Conservation (phyloP, 2,113 vertebrate genomes). For the Tychaedon coryphoeus region DNA sequence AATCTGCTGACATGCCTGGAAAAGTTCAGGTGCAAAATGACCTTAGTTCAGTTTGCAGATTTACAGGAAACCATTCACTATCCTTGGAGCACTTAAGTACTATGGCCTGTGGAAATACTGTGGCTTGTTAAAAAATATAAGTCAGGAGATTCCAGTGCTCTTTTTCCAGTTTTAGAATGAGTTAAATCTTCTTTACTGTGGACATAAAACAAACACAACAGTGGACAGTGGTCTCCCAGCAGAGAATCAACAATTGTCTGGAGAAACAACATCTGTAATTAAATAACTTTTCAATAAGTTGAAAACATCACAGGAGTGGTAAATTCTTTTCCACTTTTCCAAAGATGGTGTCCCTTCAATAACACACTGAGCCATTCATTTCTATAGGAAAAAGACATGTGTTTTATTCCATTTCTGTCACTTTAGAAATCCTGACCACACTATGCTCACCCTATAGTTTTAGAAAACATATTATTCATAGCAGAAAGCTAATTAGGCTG, state of each 20-base stretch:
- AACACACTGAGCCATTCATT: neutral
- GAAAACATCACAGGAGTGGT: neutral
- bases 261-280: neutral
- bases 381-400: neutral
- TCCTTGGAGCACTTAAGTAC: constrained; percentile 28
- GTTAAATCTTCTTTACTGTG: neutral
- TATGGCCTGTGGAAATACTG: neutral
- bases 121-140: neutral
- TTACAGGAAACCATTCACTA: constrained; percentile 53
- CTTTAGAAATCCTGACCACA: neutral
- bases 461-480: neutral
- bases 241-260: neutral
- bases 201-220: neutral
- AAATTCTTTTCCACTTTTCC: neutral
- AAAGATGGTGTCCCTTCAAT: neutral
- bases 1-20: constrained; percentile 55
- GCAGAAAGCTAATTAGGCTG: neutral
- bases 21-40: constrained; percentile 68
- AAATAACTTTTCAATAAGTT: neutral
- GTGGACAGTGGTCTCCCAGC: neutral
- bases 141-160: neutral
- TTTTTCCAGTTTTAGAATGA: neutral
- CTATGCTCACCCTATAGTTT: neutral
- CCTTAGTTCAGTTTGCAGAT: constrained; percentile 57
- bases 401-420: neutral